phyloP scores from a whole-genome alignment of 2,888 invertebrate species.

The Acleris laterana region DNA sequence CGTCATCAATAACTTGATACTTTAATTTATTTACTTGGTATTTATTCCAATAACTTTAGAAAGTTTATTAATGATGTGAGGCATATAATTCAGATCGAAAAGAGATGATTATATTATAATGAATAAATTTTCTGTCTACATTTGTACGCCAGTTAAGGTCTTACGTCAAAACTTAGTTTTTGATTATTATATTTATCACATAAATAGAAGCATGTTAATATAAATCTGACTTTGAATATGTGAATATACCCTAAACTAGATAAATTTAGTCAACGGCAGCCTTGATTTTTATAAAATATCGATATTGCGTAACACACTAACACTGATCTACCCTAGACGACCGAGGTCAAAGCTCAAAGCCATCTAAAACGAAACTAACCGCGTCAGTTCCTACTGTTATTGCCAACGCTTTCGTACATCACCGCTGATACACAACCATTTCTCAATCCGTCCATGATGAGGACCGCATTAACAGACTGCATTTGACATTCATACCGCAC shows the following conservation, averaged over 20 bases:
- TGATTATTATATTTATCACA: slow-evolving; percentile 33
- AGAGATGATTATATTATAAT: slow-evolving; percentile 7
- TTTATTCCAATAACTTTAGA: slow-evolving; percentile 22
- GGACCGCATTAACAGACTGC: too few species aligned
- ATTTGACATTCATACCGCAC: too few species aligned
- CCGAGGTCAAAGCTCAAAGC: slow-evolving; percentile 34
- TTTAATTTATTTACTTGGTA: slow-evolving; percentile 7
- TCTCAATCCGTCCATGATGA: slow-evolving; percentile 7
- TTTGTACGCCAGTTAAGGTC: slow-evolving; percentile 29
- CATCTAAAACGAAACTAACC: slow-evolving; percentile 25
- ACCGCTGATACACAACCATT: slow-evolving; percentile 23
- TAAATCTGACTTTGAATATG: slow-evolving; percentile 37
- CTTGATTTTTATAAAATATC: slow-evolving; percentile 59
- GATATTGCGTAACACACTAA: slow-evolving; percentile 51
- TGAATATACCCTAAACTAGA: slow-evolving; percentile 51
- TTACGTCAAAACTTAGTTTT: slow-evolving; percentile 25
- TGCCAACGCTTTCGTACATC: slow-evolving; percentile 19
- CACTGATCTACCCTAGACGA: slow-evolving; percentile 50
- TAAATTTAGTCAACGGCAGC: slow-evolving; percentile 60
- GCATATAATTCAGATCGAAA: slow-evolving; percentile 14
- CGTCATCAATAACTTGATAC: neutral
- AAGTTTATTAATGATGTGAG: neutral
- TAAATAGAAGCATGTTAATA: slow-evolving; percentile 33
- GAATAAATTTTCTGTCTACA: slow-evolving; percentile 24
- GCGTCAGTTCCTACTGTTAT: slow-evolving; percentile 6